Percentiles rank a stretch among this genome's conserved stretches.
Conservation (phyloP, 2,888 invertebrate species). For the Chironomus tentans region DNA sequence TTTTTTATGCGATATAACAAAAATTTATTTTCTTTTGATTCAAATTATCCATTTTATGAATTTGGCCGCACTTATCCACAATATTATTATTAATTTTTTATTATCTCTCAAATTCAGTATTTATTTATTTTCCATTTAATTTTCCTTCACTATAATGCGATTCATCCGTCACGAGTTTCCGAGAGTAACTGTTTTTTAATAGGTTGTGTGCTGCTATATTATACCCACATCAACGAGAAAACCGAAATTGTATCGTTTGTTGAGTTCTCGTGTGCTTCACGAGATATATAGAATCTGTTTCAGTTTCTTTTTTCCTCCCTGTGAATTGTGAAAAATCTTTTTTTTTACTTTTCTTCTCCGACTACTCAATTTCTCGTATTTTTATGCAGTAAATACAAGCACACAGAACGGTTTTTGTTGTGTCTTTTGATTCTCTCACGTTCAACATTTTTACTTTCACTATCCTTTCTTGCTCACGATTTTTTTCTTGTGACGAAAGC, state of each 20-base stretch:
- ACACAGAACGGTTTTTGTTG: too few relatives aligned
- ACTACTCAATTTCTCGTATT: not conserved
- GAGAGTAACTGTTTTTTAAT: constrained; percentile 25
- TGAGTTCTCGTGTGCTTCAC: constrained; percentile 6
- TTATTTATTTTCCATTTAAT: not conserved
- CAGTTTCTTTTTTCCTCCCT: not conserved
- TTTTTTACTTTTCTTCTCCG: not conserved
- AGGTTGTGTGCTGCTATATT: constrained; percentile 18
- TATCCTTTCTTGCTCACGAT: not conserved
- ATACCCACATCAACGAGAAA: not conserved
- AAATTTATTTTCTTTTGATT: too few relatives aligned
- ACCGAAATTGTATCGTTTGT: constrained; percentile 2
- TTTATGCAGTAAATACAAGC: not conserved
- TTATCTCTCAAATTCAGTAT: too few relatives aligned
- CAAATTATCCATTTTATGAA: too few relatives aligned
- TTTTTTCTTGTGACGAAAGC: too few relatives aligned
- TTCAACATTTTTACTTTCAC: constrained; percentile 2
- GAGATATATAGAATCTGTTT: not conserved
- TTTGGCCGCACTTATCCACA: too few relatives aligned
- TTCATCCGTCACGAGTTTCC: constrained; percentile 24
- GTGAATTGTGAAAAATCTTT: not conserved
- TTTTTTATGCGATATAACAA: too few relatives aligned
- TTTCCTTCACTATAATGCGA: constrained; percentile 3
- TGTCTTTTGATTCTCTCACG: not conserved
- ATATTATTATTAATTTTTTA: too few relatives aligned